A percentile compares a stretch with the other conserved stretches of the same genome.
Evolutionary conservation across 2,797 vertebrate genomes (phyloP).

Genomic region (Synaphobranchus kaupii): DNA sequence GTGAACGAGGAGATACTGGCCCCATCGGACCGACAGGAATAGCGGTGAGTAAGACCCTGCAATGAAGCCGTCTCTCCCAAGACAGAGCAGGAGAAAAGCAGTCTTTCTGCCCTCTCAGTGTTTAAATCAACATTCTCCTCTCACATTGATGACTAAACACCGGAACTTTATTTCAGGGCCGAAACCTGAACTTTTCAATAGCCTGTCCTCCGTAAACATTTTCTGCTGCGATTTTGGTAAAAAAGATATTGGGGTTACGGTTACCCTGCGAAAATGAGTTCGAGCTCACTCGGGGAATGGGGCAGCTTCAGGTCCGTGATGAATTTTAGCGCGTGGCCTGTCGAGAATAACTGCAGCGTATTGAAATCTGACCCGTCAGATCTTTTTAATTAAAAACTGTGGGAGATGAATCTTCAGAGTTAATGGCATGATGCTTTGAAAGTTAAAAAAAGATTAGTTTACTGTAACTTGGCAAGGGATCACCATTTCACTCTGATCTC

Average conservation of each 20-base stretch:
- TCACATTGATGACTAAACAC: background rate
- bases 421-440: conserved; percentile 2
- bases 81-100: background rate
- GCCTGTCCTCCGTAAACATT: background rate
- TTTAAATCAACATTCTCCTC: background rate
- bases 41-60: conserved; percentile 62
- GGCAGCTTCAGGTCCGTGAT: conserved; percentile 14
- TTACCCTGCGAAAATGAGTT: conserved; percentile 48
- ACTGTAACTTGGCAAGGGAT: background rate
- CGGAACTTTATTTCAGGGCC: background rate
- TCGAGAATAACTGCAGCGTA: conserved; percentile 36
- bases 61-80: background rate
- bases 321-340: conserved; percentile 30
- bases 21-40: conserved; percentile 67
- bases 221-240: background rate
- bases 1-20: conserved; percentile 71
- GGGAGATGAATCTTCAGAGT: background rate
- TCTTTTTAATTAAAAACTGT: conserved; percentile 38
- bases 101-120: background rate
- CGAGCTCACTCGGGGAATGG: background rate
- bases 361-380: conserved; percentile 41
- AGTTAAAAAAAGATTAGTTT: background rate
- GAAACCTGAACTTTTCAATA: background rate
- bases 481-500: background rate
- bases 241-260: background rate